phyloP scores from a whole-genome alignment of 2,113 vertebrate genomes.

The Parus major region DNA sequence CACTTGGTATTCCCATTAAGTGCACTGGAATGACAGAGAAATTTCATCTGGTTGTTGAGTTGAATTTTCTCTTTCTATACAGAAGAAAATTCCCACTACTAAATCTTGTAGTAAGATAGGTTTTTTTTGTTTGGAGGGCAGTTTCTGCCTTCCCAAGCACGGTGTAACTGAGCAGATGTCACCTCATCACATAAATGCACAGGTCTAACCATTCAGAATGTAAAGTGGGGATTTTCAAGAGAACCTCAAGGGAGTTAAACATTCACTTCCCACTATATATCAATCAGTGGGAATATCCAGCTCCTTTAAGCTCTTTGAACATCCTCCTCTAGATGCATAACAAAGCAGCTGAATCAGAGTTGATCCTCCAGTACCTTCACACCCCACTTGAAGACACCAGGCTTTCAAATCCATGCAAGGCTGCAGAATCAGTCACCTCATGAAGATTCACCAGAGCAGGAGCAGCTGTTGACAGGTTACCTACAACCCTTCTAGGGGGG shows the following conservation, averaged over 20 bases:
- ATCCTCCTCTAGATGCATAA: neutral
- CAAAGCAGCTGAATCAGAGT: neutral
- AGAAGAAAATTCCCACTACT: neutral
- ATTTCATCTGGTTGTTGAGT: slow-evolving; percentile 14
- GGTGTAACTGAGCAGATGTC: neutral
- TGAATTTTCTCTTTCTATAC: neutral
- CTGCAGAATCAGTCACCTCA: neutral
- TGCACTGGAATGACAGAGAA: neutral
- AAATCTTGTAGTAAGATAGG: neutral
- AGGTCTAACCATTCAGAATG: neutral
- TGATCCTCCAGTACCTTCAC: neutral
- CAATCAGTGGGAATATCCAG: neutral
- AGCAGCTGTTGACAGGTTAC: neutral
- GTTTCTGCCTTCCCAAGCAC: neutral
- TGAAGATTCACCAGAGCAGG: neutral
- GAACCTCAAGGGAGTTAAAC: neutral
- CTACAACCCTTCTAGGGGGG: neutral
- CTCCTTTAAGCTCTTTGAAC: neutral
- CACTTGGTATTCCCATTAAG: slow-evolving; percentile 26
- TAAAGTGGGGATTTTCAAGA: neutral
- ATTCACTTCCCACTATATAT: neutral
- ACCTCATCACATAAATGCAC: neutral
- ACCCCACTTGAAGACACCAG: neutral
- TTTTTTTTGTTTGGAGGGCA: neutral
- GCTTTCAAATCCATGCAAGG: neutral